A percentile compares a stretch with the other conserved stretches of the same genome.
Evolutionary conservation across 2,888 invertebrate species (phyloP).

Genomic region (Amiota communis): DNA sequence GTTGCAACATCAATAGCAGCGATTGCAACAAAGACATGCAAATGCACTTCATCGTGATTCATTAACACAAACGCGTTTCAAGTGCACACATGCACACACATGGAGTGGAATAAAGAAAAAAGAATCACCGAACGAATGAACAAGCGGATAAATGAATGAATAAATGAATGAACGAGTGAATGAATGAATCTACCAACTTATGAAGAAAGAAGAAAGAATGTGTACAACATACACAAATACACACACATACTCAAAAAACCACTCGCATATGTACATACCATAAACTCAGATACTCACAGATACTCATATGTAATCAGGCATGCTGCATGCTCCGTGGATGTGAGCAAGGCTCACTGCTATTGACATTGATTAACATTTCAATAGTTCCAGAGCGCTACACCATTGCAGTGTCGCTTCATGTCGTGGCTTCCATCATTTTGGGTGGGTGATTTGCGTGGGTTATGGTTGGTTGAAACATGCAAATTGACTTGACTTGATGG

Average conservation of each 20-base stretch:
- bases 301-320: conserved; percentile 17
- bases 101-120: not conserved
- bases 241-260: not conserved
- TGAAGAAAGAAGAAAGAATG: not conserved
- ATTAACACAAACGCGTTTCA: conserved; percentile 39
- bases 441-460: not conserved
- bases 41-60: conserved; percentile 41
- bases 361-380: conserved; percentile 31
- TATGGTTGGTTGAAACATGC: conserved; percentile 18
- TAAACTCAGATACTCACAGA: conserved; percentile 3
- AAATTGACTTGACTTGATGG: conserved; percentile 20
- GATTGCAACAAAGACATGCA: conserved; percentile 34
- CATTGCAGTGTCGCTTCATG: not conserved
- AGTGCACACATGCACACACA: conserved; percentile 32
- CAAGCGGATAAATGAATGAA: not conserved
- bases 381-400: not conserved
- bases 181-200: conserved; percentile 1
- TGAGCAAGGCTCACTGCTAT: conserved; percentile 15
- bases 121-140: not conserved
- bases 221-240: not conserved
- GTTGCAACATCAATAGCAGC: not conserved
- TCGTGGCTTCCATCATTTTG: not conserved
- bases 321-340: conserved; percentile 11
- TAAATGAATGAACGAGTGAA: not conserved
- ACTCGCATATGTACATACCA: too few species aligned